phyloP scores from a whole-genome alignment of 2,888 invertebrate genomes.

The Drosophila borborema region DNA sequence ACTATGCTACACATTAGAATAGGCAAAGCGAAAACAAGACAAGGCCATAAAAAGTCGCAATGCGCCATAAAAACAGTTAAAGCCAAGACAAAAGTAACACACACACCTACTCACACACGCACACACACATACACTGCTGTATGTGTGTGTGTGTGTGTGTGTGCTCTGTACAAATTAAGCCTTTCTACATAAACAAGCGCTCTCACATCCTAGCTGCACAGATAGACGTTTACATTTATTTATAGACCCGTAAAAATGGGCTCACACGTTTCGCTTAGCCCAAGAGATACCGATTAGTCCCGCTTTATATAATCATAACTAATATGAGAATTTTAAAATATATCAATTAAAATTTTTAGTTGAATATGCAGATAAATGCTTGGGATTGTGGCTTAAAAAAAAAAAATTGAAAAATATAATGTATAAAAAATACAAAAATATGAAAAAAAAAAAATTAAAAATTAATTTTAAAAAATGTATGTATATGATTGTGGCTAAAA shows the following conservation, averaged over 20 bases:
- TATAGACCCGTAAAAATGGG: slow-evolving; percentile 33
- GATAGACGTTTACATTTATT: slow-evolving; percentile 55
- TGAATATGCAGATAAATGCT: too few species aligned
- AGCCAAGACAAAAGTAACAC: slow-evolving; percentile 75
- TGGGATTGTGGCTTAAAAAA: too few species aligned
- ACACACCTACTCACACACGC: slow-evolving; percentile 26
- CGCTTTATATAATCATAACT: neutral
- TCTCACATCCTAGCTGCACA: slow-evolving; percentile 66
- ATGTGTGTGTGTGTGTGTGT: slow-evolving; percentile 23
- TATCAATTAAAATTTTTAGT: too few species aligned
- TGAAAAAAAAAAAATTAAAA: too few species aligned
- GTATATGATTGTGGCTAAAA: too few species aligned
- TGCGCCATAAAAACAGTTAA: slow-evolving; percentile 82
- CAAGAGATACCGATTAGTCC: slow-evolving; percentile 12
- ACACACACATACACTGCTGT: neutral
- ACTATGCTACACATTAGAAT: slow-evolving; percentile 70
- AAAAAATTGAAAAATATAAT: too few species aligned
- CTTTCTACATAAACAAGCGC: slow-evolving; percentile 78
- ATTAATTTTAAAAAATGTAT: too few species aligned
- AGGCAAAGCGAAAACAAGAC: slow-evolving; percentile 73
- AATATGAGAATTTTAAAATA: neutral
- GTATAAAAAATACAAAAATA: too few species aligned
- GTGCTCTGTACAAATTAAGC: slow-evolving; percentile 74
- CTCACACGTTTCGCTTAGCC: neutral
- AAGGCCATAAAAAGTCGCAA: slow-evolving; percentile 81